phyloP scores from a whole-genome alignment of 2,888 invertebrate species.

The Ophion ellenae region DNA sequence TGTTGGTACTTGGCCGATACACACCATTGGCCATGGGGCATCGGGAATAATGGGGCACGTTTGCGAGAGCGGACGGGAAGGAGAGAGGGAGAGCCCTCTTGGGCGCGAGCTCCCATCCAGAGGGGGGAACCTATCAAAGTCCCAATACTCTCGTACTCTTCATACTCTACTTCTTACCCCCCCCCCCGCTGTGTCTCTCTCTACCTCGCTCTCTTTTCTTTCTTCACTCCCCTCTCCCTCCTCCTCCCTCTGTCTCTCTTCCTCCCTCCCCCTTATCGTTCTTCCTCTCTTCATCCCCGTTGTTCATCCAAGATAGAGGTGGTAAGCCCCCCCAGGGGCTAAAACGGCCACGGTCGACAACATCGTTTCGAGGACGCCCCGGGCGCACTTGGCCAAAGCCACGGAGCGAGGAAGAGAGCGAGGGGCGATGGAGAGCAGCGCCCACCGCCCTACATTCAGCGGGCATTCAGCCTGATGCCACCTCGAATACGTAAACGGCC shows the following conservation, averaged over 20 bases:
- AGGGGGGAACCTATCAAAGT: constrained; percentile 69
- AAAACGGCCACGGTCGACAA: constrained; percentile 83
- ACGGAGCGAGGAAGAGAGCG: constrained; percentile 61
- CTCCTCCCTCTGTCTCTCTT: constrained; percentile 2
- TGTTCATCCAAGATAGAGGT: constrained; percentile 73
- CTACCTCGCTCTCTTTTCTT: constrained; percentile 12
- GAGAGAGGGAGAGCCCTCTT: constrained; percentile 36
- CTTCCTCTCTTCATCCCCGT: constrained; percentile 69
- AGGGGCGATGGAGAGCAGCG: constrained; percentile 30
- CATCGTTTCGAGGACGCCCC: constrained; percentile 80
- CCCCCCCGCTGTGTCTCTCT: not conserved
- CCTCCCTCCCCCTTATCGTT: constrained; percentile 30
- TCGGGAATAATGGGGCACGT: constrained; percentile 80
- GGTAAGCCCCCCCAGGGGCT: constrained; percentile 72
- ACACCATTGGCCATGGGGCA: constrained; percentile 80
- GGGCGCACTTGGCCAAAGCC: constrained; percentile 78
- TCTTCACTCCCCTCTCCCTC: constrained; percentile 14
- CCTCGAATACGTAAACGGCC: constrained; percentile 78
- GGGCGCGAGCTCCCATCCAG: constrained; percentile 77
- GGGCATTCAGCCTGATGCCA: constrained; percentile 53
- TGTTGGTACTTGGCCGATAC: constrained; percentile 77
- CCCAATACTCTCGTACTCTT: constrained; percentile 40
- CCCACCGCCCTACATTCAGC: constrained; percentile 15
- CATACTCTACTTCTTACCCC: constrained; percentile 4
- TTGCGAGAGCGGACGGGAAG: constrained; percentile 66